These are phyloP conservation scores for Pseudorhiza aurosa DNA, from an alignment of 30 jellyfish, hydroid and myxozoan genomes.

Conservation along the genomic window DNA sequence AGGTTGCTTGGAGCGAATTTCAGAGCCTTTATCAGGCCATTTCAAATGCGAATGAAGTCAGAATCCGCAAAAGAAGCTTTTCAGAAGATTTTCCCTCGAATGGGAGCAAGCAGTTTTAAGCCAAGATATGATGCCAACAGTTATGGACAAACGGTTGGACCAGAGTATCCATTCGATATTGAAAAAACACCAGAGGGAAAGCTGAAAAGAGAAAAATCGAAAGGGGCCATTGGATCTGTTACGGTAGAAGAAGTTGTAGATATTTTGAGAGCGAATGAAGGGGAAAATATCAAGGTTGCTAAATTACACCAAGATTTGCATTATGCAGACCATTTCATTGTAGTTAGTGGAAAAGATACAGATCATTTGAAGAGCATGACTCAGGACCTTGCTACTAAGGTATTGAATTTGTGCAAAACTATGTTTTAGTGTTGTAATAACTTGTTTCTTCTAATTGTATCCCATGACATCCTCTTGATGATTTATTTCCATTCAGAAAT, in stretches of 20 bases:
- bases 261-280: slow-evolving; percentile 58
- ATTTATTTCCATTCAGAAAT: no score
- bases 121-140: slow-evolving; percentile 84
- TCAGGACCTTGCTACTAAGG: slow-evolving; percentile 71
- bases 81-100: slow-evolving; percentile 70
- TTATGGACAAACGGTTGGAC: slow-evolving; percentile 88
- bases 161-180: slow-evolving; percentile 79
- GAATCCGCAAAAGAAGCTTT: slow-evolving; percentile 80
- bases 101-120: slow-evolving; percentile 47
- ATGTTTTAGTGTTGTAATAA: no score
- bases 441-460: no score
- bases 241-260: slow-evolving; percentile 72
- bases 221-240: slow-evolving; percentile 60
- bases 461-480: no score
- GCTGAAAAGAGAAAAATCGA: slow-evolving; percentile 66
- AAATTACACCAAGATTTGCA: slow-evolving; percentile 62
- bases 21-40: slow-evolving; percentile 16
- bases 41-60: slow-evolving; percentile 29
- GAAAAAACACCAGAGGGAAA: slow-evolving; percentile 82
- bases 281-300: slow-evolving; percentile 60
- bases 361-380: slow-evolving; percentile 76
- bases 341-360: slow-evolving; percentile 72
- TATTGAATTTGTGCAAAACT: slow-evolving; percentile 1
- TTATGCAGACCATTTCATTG: slow-evolving; percentile 73
- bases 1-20: slow-evolving; percentile 25